Conservation (phyloP, 2,113 vertebrate genomes). For the Glareola pratincola region DNA sequence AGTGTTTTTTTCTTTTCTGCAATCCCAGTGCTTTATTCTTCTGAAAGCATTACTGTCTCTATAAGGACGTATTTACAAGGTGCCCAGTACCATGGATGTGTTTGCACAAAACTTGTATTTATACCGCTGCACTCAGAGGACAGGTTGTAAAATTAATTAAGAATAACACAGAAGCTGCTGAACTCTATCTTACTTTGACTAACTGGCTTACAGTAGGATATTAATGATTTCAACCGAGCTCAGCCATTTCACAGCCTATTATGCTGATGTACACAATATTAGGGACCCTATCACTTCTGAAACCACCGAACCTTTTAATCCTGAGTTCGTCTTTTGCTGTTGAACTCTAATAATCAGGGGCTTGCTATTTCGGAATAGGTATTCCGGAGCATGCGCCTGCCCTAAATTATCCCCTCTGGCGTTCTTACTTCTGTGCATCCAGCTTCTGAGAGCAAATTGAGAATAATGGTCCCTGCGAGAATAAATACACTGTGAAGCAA, state of each 20-base stretch:
- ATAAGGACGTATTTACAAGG: background rate
- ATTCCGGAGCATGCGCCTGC: fast-evolving
- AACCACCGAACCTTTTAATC: background rate
- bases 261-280: background rate
- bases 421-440: background rate
- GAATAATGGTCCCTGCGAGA: background rate
- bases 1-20: background rate
- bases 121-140: background rate
- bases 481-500: background rate
- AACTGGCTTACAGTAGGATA: background rate
- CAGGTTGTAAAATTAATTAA: background rate
- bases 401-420: background rate
- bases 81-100: background rate
- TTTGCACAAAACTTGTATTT: background rate
- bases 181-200: background rate
- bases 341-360: background rate
- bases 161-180: background rate
- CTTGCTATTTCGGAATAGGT: background rate
- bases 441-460: background rate
- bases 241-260: background rate
- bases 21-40: background rate
- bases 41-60: background rate
- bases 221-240: background rate
- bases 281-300: background rate
- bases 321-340: background rate